Percentiles rank a stretch among this genome's conserved stretches.
phyloP scores from a whole-genome alignment of 2,797 vertebrate genomes.

The Manis crassicaudata region DNA sequence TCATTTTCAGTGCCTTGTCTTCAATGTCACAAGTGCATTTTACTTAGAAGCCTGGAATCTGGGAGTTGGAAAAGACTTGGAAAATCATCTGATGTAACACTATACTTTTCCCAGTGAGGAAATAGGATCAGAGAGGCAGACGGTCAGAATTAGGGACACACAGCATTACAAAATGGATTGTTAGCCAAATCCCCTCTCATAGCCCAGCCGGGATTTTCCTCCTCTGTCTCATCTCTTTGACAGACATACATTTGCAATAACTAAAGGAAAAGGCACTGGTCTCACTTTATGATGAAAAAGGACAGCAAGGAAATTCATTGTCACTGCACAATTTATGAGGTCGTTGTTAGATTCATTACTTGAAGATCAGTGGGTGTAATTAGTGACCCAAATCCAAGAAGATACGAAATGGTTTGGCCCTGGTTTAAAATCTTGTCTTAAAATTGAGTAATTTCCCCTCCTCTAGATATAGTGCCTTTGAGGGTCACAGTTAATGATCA shows the following conservation, averaged over 20 bases:
- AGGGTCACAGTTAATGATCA: constrained; percentile 80
- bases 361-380: constrained; percentile 74
- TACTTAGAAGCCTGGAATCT: neutral
- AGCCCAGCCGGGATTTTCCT: too few relatives aligned
- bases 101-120: neutral
- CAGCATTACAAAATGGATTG: neutral
- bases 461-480: constrained; percentile 52
- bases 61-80: neutral
- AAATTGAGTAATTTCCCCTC: constrained; percentile 77
- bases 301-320: constrained; percentile 34
- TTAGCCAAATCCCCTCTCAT: neutral
- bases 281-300: constrained; percentile 70
- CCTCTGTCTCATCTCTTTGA: neutral
- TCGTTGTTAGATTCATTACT: constrained; percentile 75
- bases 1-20: neutral
- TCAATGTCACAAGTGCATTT: constrained; percentile 23
- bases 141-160: neutral
- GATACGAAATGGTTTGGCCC: constrained; percentile 68
- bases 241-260: constrained; percentile 39
- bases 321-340: constrained; percentile 73
- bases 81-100: neutral
- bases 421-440: constrained; percentile 80
- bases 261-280: constrained; percentile 47
- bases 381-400: constrained; percentile 78
- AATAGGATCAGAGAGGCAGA: neutral